Evolutionary conservation across 1,140 invertebrate species (phyloP), one percentile per base, ranked within the genome.

Genomic region (Atopsyche davidsoni): DNA sequence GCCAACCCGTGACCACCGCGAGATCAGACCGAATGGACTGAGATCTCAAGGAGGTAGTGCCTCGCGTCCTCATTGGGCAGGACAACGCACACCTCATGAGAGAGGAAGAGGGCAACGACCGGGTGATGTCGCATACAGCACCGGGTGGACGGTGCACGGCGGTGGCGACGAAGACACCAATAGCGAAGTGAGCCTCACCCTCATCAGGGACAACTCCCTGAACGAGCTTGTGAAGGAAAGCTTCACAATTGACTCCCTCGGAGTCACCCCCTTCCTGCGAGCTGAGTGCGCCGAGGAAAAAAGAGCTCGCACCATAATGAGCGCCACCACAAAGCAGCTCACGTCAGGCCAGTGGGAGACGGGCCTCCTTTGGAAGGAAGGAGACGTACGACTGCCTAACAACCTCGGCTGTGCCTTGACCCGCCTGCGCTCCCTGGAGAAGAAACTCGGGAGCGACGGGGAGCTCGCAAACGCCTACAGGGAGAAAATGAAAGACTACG

Each of bases 301-400:
- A n/a, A 49, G 51, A 34, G 53, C 60, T 4, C 3, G 13, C 2
- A 6, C 40, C 2, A 28, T 57, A 9, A 34, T 60, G 19, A 16
- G 35, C 3, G 21, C 40, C 1, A 42, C 55, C 4, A 45, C 53
- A 3, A 13, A 16, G 0, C 23, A 21, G 2, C 40, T 53, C 2
- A 21, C 17, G 9, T 17, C 44, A 7, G 31, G 53, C 4, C n/a
- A 25, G 18, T 61, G 58, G 50, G 35, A 61, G 23, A 55, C 56
- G 1, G 55, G 62, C 2, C 24, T 64, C 16, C 57, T 61, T 1
- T 62, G 59, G 60, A 60, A 53, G 36, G 41, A 59, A n/a, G 18
- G 25, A 1, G 31, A 47, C n/a, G 31, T 36, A 7, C 2, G 2
- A 10, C 21, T 60, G 51, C 59, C 55, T 1, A 31, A 60, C 28